Percentiles rank a stretch among this genome's conserved stretches.
These are phyloP conservation scores for Petrocephalus microphthalmus DNA, from an alignment of 2,113 vertebrate genomes.

Conservation along the genomic window DNA sequence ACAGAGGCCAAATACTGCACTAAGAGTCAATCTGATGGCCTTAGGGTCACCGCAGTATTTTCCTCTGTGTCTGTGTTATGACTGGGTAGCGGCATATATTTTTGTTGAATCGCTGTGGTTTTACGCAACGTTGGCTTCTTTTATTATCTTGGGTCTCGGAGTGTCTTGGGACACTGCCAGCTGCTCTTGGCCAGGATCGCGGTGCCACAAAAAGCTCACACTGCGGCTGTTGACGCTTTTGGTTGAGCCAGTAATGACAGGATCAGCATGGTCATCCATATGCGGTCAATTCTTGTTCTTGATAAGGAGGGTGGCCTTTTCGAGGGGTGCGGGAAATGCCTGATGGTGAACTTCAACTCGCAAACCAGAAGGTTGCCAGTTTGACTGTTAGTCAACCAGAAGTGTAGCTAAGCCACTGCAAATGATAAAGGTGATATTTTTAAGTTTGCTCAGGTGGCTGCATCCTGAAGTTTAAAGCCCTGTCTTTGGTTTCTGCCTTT, in stretches of 20 bases:
- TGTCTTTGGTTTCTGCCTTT: not conserved
- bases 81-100: not conserved
- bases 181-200: not conserved
- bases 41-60: not conserved
- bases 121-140: not conserved
- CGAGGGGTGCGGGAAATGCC: not conserved
- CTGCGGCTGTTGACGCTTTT: not conserved
- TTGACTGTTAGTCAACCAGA: not conserved
- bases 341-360: not conserved
- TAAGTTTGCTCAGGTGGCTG: not conserved
- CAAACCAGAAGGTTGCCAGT: not conserved
- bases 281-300: not conserved
- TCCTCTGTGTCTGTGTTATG: conserved; percentile 20
- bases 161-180: not conserved
- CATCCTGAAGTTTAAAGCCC: not conserved
- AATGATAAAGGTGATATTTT: not conserved
- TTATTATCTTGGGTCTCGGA: not conserved
- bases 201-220: not conserved
- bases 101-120: not conserved
- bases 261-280: not conserved
- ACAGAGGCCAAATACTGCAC: not conserved
- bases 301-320: not conserved
- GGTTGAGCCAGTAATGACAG: not conserved
- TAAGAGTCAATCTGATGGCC: not conserved
- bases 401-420: not conserved